These are phyloP conservation scores for Patagioenas fasciata DNA, from an alignment of 2,113 vertebrate genomes.

Conservation along the genomic window DNA sequence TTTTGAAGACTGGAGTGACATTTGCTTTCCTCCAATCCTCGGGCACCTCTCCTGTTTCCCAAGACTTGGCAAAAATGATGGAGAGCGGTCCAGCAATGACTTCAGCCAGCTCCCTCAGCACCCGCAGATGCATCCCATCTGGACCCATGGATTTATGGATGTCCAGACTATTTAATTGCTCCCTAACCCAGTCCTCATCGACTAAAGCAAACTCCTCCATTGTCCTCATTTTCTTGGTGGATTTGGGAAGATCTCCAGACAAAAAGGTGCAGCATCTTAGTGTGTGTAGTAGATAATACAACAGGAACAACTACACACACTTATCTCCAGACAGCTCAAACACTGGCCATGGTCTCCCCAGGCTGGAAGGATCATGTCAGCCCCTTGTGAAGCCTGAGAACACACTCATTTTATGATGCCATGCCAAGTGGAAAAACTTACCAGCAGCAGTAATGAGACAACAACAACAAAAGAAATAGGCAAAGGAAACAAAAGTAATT, in stretches of 20 bases:
- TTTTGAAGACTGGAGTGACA: no score
- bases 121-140: no score
- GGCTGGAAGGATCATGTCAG: background rate
- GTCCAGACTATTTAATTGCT: no score
- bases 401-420: background rate
- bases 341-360: accelerated
- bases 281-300: accelerated
- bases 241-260: background rate
- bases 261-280: background rate
- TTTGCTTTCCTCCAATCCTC: no score
- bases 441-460: background rate
- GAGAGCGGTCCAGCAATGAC: no score
- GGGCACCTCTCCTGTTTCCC: no score
- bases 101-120: no score
- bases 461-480: background rate
- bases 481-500: background rate
- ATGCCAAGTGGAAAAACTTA: background rate
- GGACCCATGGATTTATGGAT: no score
- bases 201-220: no score
- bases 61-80: no score
- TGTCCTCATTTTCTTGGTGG: background rate
- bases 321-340: background rate
- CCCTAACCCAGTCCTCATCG: no score
- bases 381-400: background rate
- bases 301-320: background rate